These are phyloP conservation scores for Aurelia sp. DNA, from an alignment of 30 jellyfish, hydroid and myxozoan genomes.

Conservation along the genomic window DNA sequence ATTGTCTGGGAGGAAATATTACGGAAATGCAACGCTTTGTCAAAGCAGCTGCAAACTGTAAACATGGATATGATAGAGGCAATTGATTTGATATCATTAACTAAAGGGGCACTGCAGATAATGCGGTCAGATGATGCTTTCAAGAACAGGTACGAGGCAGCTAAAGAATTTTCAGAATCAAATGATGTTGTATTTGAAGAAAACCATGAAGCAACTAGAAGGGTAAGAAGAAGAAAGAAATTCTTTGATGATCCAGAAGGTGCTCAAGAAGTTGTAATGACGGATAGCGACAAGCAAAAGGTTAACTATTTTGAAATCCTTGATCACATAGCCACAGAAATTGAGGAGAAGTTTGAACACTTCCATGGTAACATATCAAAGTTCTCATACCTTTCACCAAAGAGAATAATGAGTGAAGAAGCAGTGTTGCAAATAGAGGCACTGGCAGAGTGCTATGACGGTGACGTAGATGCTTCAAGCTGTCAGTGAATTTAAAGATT, in stretches of 20 bases:
- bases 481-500: constrained; percentile 11
- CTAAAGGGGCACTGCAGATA: constrained; percentile 9
- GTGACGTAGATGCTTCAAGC: constrained; percentile 9
- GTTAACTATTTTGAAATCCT: not conserved
- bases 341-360: constrained; percentile 14
- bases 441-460: not conserved
- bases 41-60: constrained; percentile 11
- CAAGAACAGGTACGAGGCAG: constrained; percentile 8
- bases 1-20: constrained; percentile 24
- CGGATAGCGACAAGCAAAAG: not conserved
- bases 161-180: not conserved
- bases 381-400: not conserved
- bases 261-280: not conserved
- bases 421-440: constrained; percentile 18
- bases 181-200: constrained; percentile 8
- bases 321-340: constrained; percentile 3
- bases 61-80: constrained; percentile 9
- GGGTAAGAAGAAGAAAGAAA: constrained; percentile 25
- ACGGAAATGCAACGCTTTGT: not conserved
- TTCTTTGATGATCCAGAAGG: constrained; percentile 11
- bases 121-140: not conserved
- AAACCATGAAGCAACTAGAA: constrained; percentile 2
- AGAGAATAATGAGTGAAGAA: constrained; percentile 1
- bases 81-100: constrained; percentile 7
- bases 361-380: constrained; percentile 10